These are phyloP conservation scores for Torymus tubicola DNA, from an alignment of 2,888 invertebrate genomes.

Conservation along the genomic window DNA sequence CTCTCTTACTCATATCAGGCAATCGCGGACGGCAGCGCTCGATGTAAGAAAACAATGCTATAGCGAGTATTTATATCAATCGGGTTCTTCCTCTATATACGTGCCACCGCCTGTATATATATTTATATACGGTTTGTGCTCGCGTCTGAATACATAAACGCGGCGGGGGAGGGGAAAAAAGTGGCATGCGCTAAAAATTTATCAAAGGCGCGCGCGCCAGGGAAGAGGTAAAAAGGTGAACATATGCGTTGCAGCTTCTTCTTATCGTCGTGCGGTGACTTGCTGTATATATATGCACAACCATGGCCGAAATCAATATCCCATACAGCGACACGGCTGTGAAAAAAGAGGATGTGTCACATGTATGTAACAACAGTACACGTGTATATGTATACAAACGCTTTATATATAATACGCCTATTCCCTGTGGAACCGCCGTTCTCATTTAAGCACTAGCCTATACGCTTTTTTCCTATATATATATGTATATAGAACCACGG, in stretches of 20 bases:
- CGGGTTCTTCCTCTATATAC: no score
- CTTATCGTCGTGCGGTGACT: slow-evolving; percentile 12
- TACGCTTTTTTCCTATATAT: no score
- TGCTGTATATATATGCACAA: neutral
- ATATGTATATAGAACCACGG: no score
- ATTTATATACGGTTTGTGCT: no score
- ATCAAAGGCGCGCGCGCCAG: slow-evolving; percentile 43
- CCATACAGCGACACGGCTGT: slow-evolving; percentile 10
- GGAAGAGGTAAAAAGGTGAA: slow-evolving; percentile 25
- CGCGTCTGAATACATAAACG: slow-evolving; percentile 40
- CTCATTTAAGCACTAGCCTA: no score
- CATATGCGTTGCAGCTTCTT: neutral
- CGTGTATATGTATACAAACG: no score
- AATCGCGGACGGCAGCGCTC: slow-evolving; percentile 14
- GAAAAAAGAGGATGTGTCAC: neutral
- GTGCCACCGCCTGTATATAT: slow-evolving; percentile 5
- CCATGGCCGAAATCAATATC: slow-evolving; percentile 47
- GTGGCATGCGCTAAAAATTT: slow-evolving; percentile 36
- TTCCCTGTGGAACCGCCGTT: no score
- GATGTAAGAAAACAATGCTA: slow-evolving; percentile 44
- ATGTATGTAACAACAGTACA: neutral
- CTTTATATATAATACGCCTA: no score
- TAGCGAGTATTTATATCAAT: slow-evolving; percentile 49
- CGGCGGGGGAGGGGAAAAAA: slow-evolving; percentile 28
- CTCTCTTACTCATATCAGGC: no score